Evolutionary conservation across 2,797 vertebrate species (phyloP).

Genomic region (Gymnoscopelus microlampas): DNA sequence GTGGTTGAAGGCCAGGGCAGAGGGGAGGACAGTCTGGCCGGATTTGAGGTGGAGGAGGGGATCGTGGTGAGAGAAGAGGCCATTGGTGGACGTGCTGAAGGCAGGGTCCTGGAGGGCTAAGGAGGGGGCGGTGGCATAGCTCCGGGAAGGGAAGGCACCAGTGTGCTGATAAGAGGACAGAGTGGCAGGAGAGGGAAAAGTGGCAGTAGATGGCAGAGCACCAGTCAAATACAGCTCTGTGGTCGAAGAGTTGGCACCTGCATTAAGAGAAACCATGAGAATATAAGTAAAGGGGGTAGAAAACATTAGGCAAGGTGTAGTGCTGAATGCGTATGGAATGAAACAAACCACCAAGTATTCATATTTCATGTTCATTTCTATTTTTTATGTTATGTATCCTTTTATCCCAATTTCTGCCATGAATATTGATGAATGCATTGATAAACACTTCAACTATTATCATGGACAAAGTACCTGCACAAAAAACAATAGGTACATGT

Average conservation of each 20-base stretch:
- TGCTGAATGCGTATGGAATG: not conserved
- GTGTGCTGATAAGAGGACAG: constrained; percentile 94
- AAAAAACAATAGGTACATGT: not conserved
- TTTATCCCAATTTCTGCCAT: too few species aligned
- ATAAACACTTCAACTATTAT: too few species aligned
- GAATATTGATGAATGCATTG: too few species aligned
- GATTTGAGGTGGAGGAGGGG: constrained; percentile 93
- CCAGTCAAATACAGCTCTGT: constrained; percentile 95
- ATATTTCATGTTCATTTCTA: too few species aligned
- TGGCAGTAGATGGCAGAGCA: constrained; percentile 92
- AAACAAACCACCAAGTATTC: too few species aligned
- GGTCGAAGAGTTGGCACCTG: constrained; percentile 93
- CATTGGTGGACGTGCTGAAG: constrained; percentile 92
- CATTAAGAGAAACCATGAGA: constrained; percentile 9
- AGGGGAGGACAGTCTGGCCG: constrained; percentile 89
- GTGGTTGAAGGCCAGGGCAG: constrained; percentile 92
- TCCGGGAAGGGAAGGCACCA: constrained; percentile 90
- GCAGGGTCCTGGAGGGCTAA: constrained; percentile 91
- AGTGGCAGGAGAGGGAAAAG: constrained; percentile 89
- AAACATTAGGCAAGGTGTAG: not conserved
- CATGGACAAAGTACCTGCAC: not conserved
- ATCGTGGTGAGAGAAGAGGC: constrained; percentile 91
- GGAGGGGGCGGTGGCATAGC: constrained; percentile 89
- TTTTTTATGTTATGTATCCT: too few species aligned
- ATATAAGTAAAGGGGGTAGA: not conserved